Percentiles rank a stretch among this genome's conserved stretches.
These are phyloP conservation scores for Heliconius cydno DNA, from an alignment of 2,888 invertebrate genomes.

Conservation along the genomic window DNA sequence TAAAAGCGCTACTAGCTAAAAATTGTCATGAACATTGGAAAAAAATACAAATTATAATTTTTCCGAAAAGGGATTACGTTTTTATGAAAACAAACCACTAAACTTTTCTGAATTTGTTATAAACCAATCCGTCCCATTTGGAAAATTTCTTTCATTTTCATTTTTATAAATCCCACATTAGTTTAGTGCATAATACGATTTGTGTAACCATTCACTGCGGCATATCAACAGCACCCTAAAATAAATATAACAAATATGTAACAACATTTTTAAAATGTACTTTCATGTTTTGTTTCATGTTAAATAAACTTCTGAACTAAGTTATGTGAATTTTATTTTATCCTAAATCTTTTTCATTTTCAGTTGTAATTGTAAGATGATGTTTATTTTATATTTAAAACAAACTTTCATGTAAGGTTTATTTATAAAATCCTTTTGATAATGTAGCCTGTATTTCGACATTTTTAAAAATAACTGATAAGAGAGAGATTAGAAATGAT, in stretches of 20 bases:
- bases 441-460: too few species aligned
- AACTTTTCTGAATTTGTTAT: conserved; percentile 24
- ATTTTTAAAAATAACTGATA: too few species aligned
- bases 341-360: not conserved
- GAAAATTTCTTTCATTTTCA: conserved; percentile 41
- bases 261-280: conserved; percentile 74
- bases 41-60: not conserved
- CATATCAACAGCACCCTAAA: conserved; percentile 69
- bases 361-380: not conserved
- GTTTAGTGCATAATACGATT: conserved; percentile 54
- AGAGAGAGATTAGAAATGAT: too few species aligned
- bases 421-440: too few species aligned
- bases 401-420: too few species aligned
- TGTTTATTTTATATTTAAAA: not conserved
- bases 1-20: conserved; percentile 3
- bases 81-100: conserved; percentile 34
- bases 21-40: not conserved
- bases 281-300: conserved; percentile 79
- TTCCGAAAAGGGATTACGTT: conserved; percentile 1
- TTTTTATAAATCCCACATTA: conserved; percentile 37
- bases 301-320: conserved; percentile 71
- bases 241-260: conserved; percentile 62
- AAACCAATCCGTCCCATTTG: conserved; percentile 66
- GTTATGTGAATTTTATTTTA: conserved; percentile 43
- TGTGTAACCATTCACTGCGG: conserved; percentile 72